Percentiles rank a stretch among this genome's conserved stretches.
Evolutionary conservation across 2,888 invertebrate species (phyloP).

Genomic region (Metalampra italica): DNA sequence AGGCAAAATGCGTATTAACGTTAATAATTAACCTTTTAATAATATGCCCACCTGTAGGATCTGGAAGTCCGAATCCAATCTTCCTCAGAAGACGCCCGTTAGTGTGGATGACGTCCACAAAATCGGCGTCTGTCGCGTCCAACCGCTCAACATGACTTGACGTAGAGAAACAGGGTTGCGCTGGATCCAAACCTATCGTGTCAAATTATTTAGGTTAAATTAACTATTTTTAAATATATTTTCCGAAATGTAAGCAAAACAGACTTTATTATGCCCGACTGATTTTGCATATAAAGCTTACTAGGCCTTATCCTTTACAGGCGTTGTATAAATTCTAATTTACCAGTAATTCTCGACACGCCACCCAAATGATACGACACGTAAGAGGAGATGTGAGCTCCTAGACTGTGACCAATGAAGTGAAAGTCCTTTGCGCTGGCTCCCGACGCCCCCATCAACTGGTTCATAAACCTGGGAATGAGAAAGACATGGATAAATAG

Average conservation of each 20-base stretch:
- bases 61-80: slow-evolving; percentile 79
- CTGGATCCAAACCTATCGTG: slow-evolving; percentile 77
- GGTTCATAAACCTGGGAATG: slow-evolving; percentile 62
- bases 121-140: slow-evolving; percentile 76
- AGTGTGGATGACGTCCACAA: slow-evolving; percentile 82
- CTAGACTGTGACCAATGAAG: slow-evolving; percentile 81
- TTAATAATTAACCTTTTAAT: too few species aligned
- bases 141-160: slow-evolving; percentile 62
- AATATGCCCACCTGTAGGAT: slow-evolving; percentile 80
- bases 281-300: too few species aligned
- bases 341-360: slow-evolving; percentile 73
- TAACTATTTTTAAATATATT: too few species aligned
- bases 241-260: too few species aligned
- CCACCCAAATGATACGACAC: slow-evolving; percentile 70
- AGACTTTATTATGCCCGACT: too few species aligned
- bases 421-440: slow-evolving; percentile 62
- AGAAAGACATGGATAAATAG: too few species aligned
- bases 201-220: too few species aligned
- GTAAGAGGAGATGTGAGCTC: slow-evolving; percentile 80
- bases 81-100: slow-evolving; percentile 72
- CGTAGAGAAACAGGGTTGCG: slow-evolving; percentile 80
- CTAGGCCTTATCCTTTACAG: too few species aligned
- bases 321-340: slow-evolving; percentile 8
- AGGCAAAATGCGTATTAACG: too few species aligned
- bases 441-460: slow-evolving; percentile 57